Percentiles rank a stretch among this genome's conserved stretches.
phyloP scores from a whole-genome alignment of 2,113 vertebrate species.

The Oreochromis aureus region DNA sequence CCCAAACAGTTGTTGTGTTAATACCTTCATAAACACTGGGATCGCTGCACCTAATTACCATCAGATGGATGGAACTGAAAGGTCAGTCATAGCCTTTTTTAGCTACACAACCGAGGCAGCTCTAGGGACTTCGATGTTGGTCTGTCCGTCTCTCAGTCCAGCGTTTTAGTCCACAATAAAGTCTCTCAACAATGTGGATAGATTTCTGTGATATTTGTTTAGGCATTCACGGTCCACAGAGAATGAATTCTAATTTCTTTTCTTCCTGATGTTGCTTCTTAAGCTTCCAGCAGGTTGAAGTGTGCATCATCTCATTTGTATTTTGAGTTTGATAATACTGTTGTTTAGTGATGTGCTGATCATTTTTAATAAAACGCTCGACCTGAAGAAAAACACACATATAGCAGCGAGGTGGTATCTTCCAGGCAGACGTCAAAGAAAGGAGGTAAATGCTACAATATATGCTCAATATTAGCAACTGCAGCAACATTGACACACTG shows the following conservation, averaged over 20 bases:
- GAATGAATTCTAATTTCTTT: neutral
- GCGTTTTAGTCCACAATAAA: neutral
- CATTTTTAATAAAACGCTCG: neutral
- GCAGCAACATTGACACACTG: neutral
- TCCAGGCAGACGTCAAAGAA: neutral
- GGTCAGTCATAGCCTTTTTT: conserved; percentile 61
- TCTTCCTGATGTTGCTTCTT: neutral
- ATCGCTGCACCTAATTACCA: conserved; percentile 72
- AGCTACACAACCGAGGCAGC: neutral
- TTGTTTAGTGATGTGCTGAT: neutral
- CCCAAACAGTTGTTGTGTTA: conserved; percentile 70
- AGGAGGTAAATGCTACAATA: neutral
- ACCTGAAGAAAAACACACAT: neutral
- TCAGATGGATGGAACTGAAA: conserved; percentile 72
- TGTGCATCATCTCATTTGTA: neutral
- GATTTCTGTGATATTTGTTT: neutral
- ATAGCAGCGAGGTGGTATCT: neutral
- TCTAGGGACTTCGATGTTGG: neutral
- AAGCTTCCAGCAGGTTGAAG: neutral
- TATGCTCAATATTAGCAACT: neutral
- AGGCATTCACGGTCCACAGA: neutral
- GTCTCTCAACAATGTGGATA: neutral
- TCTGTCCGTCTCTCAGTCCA: neutral
- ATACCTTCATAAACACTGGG: conserved; percentile 69
- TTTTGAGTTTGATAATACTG: neutral